Percentiles rank a stretch among this genome's conserved stretches.
These are phyloP conservation scores for Incurvaria masculella DNA, from an alignment of 2,888 invertebrate genomes.

Conservation along the genomic window DNA sequence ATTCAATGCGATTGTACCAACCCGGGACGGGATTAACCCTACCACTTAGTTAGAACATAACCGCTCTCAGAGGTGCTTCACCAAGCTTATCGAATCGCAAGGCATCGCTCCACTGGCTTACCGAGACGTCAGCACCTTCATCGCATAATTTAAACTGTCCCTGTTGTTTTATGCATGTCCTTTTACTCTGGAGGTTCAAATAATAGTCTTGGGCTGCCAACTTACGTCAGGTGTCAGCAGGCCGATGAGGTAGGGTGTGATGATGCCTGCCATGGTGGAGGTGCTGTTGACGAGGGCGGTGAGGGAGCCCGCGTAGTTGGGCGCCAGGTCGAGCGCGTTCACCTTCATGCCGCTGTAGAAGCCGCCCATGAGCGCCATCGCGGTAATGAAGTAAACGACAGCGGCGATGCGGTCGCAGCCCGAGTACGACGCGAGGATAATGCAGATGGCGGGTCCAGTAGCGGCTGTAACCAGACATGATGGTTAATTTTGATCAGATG, in stretches of 20 bases:
- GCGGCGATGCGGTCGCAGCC: slow-evolving; percentile 55
- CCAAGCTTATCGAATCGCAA: no score
- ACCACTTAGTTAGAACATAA: no score
- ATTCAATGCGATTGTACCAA: no score
- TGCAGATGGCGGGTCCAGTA: slow-evolving; percentile 61
- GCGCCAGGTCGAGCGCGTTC: slow-evolving; percentile 62
- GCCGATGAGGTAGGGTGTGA: slow-evolving; percentile 62
- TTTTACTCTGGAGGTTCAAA: no score
- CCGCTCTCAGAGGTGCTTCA: no score
- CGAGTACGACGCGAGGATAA: slow-evolving; percentile 61
- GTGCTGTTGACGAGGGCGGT: slow-evolving; percentile 66
- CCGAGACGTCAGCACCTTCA: no score
- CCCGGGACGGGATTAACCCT: no score
- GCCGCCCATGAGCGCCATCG: slow-evolving; percentile 67
- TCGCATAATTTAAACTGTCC: no score
- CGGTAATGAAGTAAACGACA: slow-evolving; percentile 61
- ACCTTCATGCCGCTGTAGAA: slow-evolving; percentile 70
- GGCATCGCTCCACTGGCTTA: no score
- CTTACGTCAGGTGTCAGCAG: slow-evolving; percentile 60
- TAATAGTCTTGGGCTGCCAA: no score
- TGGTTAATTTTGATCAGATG: no score
- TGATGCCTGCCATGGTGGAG: slow-evolving; percentile 62
- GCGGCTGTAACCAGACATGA: slow-evolving; percentile 57
- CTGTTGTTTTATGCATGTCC: no score
- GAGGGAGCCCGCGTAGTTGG: slow-evolving; percentile 63